Conservation (phyloP, 2,797 vertebrate species). For the Sitta carolinensis region DNA sequence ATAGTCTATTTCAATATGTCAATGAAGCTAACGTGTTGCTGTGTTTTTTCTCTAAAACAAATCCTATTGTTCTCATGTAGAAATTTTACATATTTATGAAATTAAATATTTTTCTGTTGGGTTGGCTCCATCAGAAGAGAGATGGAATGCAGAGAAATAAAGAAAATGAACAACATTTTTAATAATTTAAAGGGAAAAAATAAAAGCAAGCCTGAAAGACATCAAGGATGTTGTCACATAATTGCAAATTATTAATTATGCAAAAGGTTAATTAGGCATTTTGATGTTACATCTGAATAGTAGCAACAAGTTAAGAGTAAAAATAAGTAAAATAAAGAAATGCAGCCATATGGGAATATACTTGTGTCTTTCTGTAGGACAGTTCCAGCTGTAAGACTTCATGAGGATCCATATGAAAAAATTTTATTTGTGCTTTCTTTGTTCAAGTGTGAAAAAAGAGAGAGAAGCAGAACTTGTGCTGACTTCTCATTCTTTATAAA, state of each 20-base stretch:
- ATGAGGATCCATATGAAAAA: neutral
- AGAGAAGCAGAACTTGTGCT: neutral
- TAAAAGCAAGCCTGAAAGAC: neutral
- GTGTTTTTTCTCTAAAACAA: neutral
- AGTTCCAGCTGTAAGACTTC: neutral
- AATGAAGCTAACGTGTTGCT: rapidly evolving
- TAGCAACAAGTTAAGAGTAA: neutral
- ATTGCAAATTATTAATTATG: neutral
- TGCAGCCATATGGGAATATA: neutral
- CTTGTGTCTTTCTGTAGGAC: neutral
- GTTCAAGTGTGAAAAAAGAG: neutral
- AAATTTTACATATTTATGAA: neutral
- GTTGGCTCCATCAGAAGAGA: neutral
- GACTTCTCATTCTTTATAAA: neutral
- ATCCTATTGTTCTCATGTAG: neutral
- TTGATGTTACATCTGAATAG: neutral
- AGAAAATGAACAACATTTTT: neutral
- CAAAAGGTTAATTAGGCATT: neutral
- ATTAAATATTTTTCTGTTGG: neutral
- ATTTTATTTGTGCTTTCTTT: neutral
- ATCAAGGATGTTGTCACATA: neutral
- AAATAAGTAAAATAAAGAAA: neutral
- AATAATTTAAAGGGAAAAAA: neutral
- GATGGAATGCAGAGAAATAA: neutral
- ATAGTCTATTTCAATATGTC: neutral